A percentile compares a stretch with the other conserved stretches of the same genome.
Conservation (phyloP, 2,888 invertebrate species). For the Hypselothyrea guttata region DNA sequence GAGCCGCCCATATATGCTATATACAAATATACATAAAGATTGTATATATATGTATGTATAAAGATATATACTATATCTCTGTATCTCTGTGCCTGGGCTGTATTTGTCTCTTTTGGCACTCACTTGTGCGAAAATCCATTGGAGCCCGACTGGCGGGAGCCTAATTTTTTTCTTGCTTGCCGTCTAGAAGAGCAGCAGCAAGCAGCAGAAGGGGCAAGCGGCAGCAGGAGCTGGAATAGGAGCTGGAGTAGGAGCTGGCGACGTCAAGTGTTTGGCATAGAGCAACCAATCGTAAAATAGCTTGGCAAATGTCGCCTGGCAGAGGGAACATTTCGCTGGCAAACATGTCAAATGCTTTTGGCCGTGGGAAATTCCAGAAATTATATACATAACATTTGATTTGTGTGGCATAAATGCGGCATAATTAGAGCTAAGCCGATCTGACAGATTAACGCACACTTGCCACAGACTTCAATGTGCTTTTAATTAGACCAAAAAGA, state of each 20-base stretch:
- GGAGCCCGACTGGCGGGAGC: constrained; percentile 85
- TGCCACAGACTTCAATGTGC: constrained; percentile 31
- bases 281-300: constrained; percentile 65
- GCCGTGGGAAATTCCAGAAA: constrained; percentile 16
- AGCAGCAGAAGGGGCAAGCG: neutral
- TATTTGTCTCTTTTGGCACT: constrained; percentile 72
- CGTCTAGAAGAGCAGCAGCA: constrained; percentile 7
- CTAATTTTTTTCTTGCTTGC: constrained; percentile 70
- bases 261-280: constrained; percentile 24
- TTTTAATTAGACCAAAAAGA: constrained; percentile 60
- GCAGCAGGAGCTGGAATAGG: neutral
- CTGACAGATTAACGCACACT: constrained; percentile 25
- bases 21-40: neutral
- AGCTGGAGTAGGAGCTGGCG: constrained; percentile 8
- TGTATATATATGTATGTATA: constrained; percentile 4
- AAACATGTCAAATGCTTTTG: neutral
- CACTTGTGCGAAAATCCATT: constrained; percentile 74
- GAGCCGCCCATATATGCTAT: constrained; percentile 50
- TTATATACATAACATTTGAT: neutral
- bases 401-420: constrained; percentile 25
- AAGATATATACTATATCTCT: too few species aligned
- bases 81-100: constrained; percentile 5
- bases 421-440: constrained; percentile 39
- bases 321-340: constrained; percentile 23
- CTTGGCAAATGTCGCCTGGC: constrained; percentile 59